Percentiles rank a stretch among this genome's conserved stretches.
Conservation (phyloP, 30 jellyfish, hydroid and myxozoan species). For the Cassiopea andromeda region DNA sequence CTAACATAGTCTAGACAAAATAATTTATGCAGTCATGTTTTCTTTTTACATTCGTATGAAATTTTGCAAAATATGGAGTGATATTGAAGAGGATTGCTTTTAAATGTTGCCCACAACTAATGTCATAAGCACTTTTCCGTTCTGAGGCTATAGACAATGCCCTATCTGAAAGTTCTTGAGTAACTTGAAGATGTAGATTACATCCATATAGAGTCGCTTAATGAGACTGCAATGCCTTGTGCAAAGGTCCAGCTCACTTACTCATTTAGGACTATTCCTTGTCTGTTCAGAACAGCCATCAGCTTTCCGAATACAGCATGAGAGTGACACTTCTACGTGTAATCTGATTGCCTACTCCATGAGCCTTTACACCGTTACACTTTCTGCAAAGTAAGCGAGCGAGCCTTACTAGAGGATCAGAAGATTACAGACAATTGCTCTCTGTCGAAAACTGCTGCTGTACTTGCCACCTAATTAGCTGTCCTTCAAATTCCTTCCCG, state of each 20-base stretch:
- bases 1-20: background rate
- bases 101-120: background rate
- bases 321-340: background rate
- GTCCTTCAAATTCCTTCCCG: background rate
- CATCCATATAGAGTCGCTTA: no score
- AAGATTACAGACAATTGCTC: background rate
- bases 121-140: no score
- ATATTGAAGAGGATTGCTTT: background rate
- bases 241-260: background rate
- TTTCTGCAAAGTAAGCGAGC: background rate
- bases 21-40: background rate
- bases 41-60: background rate
- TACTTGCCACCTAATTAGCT: background rate
- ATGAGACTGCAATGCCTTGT: background rate
- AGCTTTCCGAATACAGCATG: background rate
- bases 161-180: no score
- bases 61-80: background rate
- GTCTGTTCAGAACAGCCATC: slow-evolving; percentile 29
- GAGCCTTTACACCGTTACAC: background rate
- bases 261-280: background rate
- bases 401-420: background rate
- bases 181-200: no score
- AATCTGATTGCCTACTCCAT: background rate
- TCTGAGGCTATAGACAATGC: no score
- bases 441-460: background rate